Percentiles rank a stretch among this genome's conserved stretches.
Evolutionary conservation across 2,113 vertebrate species (phyloP).

Genomic region (Saccopteryx bilineata): DNA sequence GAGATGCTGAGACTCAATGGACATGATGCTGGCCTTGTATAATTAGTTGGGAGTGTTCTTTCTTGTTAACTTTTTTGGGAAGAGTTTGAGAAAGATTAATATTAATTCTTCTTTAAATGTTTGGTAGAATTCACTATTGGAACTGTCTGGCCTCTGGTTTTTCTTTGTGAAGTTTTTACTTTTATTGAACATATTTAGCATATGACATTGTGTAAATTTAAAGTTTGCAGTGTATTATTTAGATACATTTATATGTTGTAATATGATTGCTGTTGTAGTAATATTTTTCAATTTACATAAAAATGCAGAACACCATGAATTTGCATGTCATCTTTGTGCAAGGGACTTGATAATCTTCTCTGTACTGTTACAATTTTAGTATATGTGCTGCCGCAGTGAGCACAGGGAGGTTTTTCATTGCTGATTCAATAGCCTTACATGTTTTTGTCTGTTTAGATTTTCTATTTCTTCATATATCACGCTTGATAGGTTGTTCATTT

Average conservation of each 20-base stretch:
- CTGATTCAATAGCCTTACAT: background rate
- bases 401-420: background rate
- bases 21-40: background rate
- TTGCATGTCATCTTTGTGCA: background rate
- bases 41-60: background rate
- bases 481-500: background rate
- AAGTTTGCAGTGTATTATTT: background rate
- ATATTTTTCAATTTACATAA: background rate
- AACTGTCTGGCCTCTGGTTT: background rate
- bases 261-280: background rate
- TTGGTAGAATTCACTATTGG: background rate
- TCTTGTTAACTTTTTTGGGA: background rate
- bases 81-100: background rate
- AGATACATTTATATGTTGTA: background rate
- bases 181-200: background rate
- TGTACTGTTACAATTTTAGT: background rate
- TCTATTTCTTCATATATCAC: background rate
- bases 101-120: background rate
- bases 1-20: background rate
- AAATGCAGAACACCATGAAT: background rate
- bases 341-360: background rate
- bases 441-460: background rate
- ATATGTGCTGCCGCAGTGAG: background rate
- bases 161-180: background rate
- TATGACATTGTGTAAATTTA: background rate